Conservation (phyloP, 2,113 vertebrate species). For the Chinchilla lanigera region DNA sequence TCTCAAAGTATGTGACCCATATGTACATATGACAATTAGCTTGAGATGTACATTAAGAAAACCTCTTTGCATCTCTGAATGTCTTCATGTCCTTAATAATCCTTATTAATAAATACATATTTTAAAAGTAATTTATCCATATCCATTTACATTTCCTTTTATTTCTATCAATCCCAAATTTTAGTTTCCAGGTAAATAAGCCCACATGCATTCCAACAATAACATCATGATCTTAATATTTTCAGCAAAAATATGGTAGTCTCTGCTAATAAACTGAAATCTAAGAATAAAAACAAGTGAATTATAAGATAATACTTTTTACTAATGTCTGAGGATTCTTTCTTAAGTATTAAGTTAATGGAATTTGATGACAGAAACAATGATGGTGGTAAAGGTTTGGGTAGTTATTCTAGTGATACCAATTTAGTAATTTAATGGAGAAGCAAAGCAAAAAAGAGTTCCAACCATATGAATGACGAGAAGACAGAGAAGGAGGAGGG, state of each 20-base stretch:
- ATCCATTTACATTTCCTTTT: background rate
- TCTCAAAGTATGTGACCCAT: background rate
- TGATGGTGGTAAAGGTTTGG: background rate
- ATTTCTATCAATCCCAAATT: background rate
- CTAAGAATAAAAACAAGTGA: background rate
- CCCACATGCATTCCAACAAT: background rate
- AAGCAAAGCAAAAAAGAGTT: background rate
- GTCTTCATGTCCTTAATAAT: background rate
- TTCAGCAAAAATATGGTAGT: background rate
- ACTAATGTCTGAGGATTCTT: background rate
- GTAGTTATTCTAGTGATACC: background rate
- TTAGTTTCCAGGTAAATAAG: background rate
- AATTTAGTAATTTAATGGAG: background rate
- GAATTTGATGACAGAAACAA: background rate
- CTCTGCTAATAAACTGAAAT: background rate
- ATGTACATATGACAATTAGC: background rate
- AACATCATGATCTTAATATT: background rate
- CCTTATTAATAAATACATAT: background rate
- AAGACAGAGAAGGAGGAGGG: background rate
- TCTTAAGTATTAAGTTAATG: background rate
- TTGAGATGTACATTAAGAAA: background rate
- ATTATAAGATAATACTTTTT: background rate
- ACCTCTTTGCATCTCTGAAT: background rate
- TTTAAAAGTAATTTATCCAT: background rate
- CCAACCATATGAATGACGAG: background rate